Evolutionary conservation across 2,113 vertebrate genomes (phyloP).

Genomic region (Hippoglossus stenolepis): DNA sequence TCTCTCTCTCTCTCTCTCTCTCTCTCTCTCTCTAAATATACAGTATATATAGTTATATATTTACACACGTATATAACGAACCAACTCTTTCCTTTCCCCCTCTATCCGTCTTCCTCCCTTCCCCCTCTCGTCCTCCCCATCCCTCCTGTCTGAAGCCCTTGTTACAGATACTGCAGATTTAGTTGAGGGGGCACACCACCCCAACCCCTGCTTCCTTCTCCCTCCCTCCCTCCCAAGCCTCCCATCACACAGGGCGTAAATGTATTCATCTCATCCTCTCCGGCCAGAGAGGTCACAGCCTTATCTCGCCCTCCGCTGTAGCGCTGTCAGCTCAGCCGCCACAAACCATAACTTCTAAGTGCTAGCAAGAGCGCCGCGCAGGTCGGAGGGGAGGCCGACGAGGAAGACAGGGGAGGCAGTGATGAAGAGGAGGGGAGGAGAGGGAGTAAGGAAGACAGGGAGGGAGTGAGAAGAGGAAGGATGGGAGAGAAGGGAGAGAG

Average conservation of each 20-base stretch:
- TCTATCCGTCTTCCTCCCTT: not conserved
- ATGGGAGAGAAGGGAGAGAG: not conserved
- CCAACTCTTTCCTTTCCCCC: not conserved
- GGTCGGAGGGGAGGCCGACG: constrained; percentile 21
- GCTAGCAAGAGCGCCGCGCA: constrained; percentile 42
- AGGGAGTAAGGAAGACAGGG: not conserved
- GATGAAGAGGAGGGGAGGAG: not conserved
- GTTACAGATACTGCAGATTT: constrained; percentile 74
- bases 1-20: not conserved
- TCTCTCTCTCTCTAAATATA: not conserved
- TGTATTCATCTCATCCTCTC: constrained; percentile 78
- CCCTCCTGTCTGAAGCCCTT: constrained; percentile 53
- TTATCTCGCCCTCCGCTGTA: constrained; percentile 81
- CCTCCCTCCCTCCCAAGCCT: constrained; percentile 20
- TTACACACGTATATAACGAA: not conserved
- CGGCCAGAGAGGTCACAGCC: constrained; percentile 76
- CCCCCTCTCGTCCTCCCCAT: not conserved
- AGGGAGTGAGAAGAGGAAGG: not conserved
- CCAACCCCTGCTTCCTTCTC: not conserved
- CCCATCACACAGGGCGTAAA: constrained; percentile 71
- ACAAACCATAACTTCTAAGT: constrained; percentile 79
- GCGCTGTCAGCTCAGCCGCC: constrained; percentile 78
- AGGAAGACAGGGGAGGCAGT: not conserved
- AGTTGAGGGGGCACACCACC: constrained; percentile 28
- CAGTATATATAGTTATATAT: not conserved